Base-by-base conservation (phyloP, 1,140 invertebrate genomes). In the Drosophila ficusphila region DNA sequence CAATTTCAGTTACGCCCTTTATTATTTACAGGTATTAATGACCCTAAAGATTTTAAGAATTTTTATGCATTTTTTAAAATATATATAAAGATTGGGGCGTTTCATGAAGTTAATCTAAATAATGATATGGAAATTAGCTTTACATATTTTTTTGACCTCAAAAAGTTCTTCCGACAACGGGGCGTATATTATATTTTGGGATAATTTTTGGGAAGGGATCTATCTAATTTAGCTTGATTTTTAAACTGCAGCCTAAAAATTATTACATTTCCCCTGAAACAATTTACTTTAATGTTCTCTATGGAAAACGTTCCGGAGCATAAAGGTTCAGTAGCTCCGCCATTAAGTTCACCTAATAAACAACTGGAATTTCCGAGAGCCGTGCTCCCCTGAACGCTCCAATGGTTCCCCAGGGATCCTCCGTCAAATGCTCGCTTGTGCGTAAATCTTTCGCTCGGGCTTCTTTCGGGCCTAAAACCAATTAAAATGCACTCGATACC, bases 401-500 rank as follows among this genome's bases (percentile, higher is more conserved):
- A 78, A 19, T 78, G 67, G 36, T 25, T 29, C 21, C 21, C 12
- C 19, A 1, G 61, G 33, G 41, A 62, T 57, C 33, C 71, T 49
- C 54, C 34, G 46, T 36, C 53, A 25, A 73, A 48, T 57, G 58
- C 46, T 39, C 47, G 36, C 27, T 64, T 58, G 60, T 58, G 72
- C 72, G 62, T 76, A 44, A 75, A 76, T 56, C 33, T 65, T 46
- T 62, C 29, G 16, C 25, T 41, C 39, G 29, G 73, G 54, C 70
- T 85, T 75, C 74, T 75, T 44, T 83, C 61, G 61, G 56, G 81
- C 76, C 62, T 44, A 52, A 85, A 79, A 72, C 78, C 78, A 83
- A 82, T 82, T 83, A 83, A 82, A 82, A 78, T 82, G 62, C 78
- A 82, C 76, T 82, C 75, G 77, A 73, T 64, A 58, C 67, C 76